Percentiles rank a stretch among this genome's conserved stretches.
phyloP scores from a whole-genome alignment of 2,888 invertebrate species.

The Meandrusa payeni region DNA sequence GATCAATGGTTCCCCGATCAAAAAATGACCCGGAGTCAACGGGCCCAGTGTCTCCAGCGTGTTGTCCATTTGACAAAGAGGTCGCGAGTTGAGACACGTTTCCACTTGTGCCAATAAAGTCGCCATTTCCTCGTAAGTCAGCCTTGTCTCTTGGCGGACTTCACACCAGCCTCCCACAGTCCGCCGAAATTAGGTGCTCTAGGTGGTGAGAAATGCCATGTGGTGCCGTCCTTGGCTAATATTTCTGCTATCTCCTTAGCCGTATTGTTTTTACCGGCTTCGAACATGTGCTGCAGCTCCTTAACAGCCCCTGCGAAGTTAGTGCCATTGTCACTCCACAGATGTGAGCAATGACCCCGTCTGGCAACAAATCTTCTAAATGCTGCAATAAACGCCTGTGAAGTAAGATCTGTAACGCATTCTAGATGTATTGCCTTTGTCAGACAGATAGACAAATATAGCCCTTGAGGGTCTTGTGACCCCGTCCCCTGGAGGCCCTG shows the following conservation, averaged over 20 bases:
- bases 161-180: constrained; percentile 31
- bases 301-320: constrained; percentile 29
- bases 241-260: constrained; percentile 23
- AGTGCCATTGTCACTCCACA: constrained; percentile 30
- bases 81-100: constrained; percentile 29
- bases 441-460: constrained; percentile 15
- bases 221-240: constrained; percentile 23
- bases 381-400: constrained; percentile 31
- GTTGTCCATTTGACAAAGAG: constrained; percentile 12
- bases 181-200: constrained; percentile 29
- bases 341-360: constrained; percentile 23
- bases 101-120: constrained; percentile 29
- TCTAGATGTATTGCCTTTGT: constrained; percentile 35
- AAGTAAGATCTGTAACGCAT: constrained; percentile 32
- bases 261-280: constrained; percentile 4
- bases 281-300: constrained; percentile 22
- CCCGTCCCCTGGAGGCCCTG: not conserved
- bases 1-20: no score
- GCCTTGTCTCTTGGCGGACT: constrained; percentile 27
- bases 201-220: constrained; percentile 27
- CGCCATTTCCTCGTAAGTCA: constrained; percentile 28
- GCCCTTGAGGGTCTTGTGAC: not conserved
- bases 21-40: no score
- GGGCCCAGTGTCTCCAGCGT: no score
- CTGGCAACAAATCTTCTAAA: constrained; percentile 28